Evolutionary conservation across 2,888 invertebrate genomes (phyloP).

Genomic region (Aphodius sticticus): DNA sequence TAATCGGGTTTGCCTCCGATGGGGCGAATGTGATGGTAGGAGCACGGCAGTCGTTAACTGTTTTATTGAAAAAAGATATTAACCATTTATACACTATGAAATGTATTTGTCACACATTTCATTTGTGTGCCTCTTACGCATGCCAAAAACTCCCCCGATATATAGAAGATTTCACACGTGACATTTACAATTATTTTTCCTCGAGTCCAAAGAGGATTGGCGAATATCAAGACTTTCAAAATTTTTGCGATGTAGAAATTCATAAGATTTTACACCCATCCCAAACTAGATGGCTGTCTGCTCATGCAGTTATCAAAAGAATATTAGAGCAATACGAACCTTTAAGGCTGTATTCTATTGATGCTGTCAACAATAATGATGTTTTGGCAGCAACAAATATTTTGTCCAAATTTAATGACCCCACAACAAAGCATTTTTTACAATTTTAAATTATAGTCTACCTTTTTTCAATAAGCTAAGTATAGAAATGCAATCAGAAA

Average conservation of each 20-base stretch:
- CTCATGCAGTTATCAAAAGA: conserved; percentile 48
- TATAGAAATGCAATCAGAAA: conserved; percentile 15
- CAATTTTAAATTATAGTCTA: not conserved
- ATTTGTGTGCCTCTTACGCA: conserved; percentile 50
- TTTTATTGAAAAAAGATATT: conserved; percentile 37
- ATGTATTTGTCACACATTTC: conserved; percentile 53
- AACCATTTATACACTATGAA: conserved; percentile 50
- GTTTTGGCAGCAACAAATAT: conserved; percentile 13
- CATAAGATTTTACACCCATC: conserved; percentile 32
- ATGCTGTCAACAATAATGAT: not conserved
- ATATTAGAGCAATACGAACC: conserved; percentile 47
- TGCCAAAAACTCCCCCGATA: conserved; percentile 50
- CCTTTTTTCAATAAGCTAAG: not conserved
- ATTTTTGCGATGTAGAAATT: conserved; percentile 38
- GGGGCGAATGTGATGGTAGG: conserved; percentile 50
- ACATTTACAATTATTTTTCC: conserved; percentile 38
- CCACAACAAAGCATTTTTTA: not conserved
- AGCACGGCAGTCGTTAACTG: conserved; percentile 37
- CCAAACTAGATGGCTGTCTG: conserved; percentile 37
- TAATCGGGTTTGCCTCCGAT: conserved; percentile 48
- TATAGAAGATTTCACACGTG: conserved; percentile 46
- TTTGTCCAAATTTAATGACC: not conserved
- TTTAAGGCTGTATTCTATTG: conserved; percentile 42
- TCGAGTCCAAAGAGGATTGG: conserved; percentile 38
- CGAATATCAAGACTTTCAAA: conserved; percentile 33